Evolutionary conservation across 2,888 invertebrate species (phyloP).

Genomic region (Idaea aversata): DNA sequence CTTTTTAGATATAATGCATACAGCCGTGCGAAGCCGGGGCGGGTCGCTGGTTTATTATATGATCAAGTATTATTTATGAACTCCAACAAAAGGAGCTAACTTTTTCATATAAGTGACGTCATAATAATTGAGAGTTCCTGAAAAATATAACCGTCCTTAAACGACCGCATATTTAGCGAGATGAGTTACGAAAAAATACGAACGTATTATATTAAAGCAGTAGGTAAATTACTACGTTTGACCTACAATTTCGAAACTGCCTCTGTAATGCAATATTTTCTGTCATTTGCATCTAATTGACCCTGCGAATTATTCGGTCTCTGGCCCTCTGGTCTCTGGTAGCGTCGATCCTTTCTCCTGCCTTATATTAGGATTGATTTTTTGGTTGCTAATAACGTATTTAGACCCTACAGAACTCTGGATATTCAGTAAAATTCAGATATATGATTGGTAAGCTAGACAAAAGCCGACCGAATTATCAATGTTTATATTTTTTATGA

Average conservation of each 20-base stretch:
- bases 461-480: too few relatives aligned
- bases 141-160: not conserved
- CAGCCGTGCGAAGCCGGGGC: too few relatives aligned
- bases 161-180: not conserved
- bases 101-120: not conserved
- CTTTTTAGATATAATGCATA: too few relatives aligned
- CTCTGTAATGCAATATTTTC: not conserved
- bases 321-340: not conserved
- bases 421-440: too few relatives aligned
- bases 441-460: too few relatives aligned
- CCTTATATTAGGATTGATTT: not conserved
- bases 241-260: not conserved
- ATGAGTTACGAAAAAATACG: not conserved
- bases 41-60: too few relatives aligned
- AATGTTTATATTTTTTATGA: too few relatives aligned
- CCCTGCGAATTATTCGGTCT: not conserved
- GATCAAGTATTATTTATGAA: not conserved
- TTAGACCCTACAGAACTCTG: not conserved
- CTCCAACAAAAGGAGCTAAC: constrained; percentile 9
- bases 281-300: not conserved
- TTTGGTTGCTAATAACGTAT: not conserved
- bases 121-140: not conserved
- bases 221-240: not conserved
- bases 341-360: not conserved
- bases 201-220: not conserved